A percentile compares a stretch with the other conserved stretches of the same genome.
Evolutionary conservation across 2,113 vertebrate genomes (phyloP).

Genomic region (Steatornis caripensis): DNA sequence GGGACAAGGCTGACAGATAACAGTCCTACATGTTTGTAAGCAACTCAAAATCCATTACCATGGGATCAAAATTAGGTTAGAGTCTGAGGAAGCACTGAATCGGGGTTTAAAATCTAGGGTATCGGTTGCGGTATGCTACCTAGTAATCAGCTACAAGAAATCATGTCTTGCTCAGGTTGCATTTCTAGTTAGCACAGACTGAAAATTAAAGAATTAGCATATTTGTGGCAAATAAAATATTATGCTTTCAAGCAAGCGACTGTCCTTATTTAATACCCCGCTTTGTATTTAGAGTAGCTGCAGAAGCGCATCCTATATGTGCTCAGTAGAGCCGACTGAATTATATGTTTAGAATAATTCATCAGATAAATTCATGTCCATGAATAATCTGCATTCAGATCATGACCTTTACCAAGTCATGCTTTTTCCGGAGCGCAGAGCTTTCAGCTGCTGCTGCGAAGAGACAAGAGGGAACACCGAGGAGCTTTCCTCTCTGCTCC

Average conservation of each 20-base stretch:
- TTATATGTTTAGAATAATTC: conserved; percentile 39
- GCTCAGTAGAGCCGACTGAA: not conserved
- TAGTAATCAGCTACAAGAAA: not conserved
- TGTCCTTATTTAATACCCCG: conserved; percentile 29
- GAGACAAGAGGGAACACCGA: not conserved
- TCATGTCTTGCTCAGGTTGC: not conserved
- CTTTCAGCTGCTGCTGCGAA: not conserved
- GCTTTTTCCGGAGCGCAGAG: not conserved
- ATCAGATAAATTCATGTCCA: conserved; percentile 24
- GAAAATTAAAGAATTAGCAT: conserved; percentile 51
- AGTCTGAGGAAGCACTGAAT: not conserved
- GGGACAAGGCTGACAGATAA: not conserved
- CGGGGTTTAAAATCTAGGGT: not conserved
- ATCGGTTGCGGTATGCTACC: not conserved
- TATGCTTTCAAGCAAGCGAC: not conserved
- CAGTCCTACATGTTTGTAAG: not conserved
- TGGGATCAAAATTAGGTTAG: not conserved
- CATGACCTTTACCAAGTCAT: not conserved
- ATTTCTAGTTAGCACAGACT: not conserved
- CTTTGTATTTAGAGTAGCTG: conserved; percentile 13
- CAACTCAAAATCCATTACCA: not conserved
- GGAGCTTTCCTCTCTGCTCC: not conserved
- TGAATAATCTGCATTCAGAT: conserved; percentile 48
- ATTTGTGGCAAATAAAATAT: conserved; percentile 45
- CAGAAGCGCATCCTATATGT: not conserved